A percentile compares a stretch with the other conserved stretches of the same genome.
Conservation (phyloP, 2,113 vertebrate species). For the Halcyon malimbica region DNA sequence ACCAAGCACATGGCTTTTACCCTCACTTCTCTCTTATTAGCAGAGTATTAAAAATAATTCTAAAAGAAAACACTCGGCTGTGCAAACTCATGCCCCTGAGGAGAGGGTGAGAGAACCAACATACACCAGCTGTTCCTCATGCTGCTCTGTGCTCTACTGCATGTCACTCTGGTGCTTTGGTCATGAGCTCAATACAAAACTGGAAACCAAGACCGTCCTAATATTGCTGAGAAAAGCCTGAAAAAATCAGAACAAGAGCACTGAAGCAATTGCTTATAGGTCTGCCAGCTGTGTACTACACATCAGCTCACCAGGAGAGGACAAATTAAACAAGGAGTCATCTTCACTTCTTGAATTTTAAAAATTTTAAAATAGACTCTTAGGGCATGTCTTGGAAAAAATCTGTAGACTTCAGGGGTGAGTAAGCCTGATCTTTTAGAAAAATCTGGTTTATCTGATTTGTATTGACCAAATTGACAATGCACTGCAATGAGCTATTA, state of each 20-base stretch:
- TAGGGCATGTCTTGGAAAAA: neutral
- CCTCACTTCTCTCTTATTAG: neutral
- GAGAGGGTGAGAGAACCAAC: conserved; percentile 18
- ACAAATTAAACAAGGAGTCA: neutral
- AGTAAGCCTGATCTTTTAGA: neutral
- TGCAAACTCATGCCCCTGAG: neutral
- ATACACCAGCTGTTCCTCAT: conserved; percentile 5
- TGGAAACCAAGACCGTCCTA: conserved; percentile 9
- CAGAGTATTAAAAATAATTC: conserved; percentile 37
- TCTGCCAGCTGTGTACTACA: neutral
- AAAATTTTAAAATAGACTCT: conserved; percentile 24
- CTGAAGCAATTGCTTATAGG: neutral
- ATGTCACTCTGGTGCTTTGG: neutral
- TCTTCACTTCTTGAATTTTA: conserved; percentile 1
- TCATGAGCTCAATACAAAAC: conserved; percentile 1
- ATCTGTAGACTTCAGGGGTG: neutral
- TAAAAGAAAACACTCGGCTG: conserved; percentile 2
- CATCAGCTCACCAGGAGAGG: neutral
- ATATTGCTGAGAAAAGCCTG: neutral
- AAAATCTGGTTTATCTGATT: neutral
- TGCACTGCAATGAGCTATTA: neutral
- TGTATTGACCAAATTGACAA: neutral
- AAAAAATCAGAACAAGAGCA: neutral
- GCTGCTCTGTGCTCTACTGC: neutral
- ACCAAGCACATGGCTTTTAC: neutral